Conservation (phyloP, 2,797 vertebrate species). For the Avahi laniger region DNA sequence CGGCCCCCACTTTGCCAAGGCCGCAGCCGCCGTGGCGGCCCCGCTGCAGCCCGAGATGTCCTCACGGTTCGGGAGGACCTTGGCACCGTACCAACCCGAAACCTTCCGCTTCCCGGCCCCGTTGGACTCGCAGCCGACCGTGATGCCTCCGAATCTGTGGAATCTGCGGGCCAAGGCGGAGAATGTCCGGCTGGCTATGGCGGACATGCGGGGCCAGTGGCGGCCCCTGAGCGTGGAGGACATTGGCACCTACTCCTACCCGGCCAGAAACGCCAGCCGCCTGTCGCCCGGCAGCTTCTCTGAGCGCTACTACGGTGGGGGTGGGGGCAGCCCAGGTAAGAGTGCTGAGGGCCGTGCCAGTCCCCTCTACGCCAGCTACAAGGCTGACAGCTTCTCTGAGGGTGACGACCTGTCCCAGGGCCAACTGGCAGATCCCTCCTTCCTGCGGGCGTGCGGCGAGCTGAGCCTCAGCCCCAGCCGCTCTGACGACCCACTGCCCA, state of each 20-base stretch:
- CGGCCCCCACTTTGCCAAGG: constrained; percentile 80
- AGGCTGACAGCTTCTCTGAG: constrained; percentile 92
- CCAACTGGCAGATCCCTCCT: constrained; percentile 89
- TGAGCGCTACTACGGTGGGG: constrained; percentile 87
- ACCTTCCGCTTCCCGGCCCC: constrained; percentile 90
- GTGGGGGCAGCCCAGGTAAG: constrained; percentile 85
- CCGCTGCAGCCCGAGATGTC: constrained; percentile 88
- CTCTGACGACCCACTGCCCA: constrained; percentile 88
- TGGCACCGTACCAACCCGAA: constrained; percentile 91
- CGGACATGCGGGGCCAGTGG: constrained; percentile 91
- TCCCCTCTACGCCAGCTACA: constrained; percentile 89
- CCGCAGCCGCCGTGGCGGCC: constrained; percentile 3
- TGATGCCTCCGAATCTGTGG: constrained; percentile 88
- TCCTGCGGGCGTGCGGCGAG: constrained; percentile 88
- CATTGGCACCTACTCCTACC: constrained; percentile 90
- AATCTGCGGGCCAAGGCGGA: constrained; percentile 85
- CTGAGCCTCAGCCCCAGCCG: constrained; percentile 87
- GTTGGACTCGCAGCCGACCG: constrained; percentile 88
- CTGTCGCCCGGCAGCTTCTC: constrained; percentile 91
- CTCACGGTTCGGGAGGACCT: constrained; percentile 88
- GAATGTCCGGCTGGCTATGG: constrained; percentile 85
- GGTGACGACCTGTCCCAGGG: constrained; percentile 92
- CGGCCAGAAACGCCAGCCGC: constrained; percentile 84
- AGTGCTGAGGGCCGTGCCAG: constrained; percentile 87
- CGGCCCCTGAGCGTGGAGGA: constrained; percentile 94